These are phyloP conservation scores for Andrena chrysosceles DNA, from an alignment of 2,888 invertebrate species.

Conservation along the genomic window DNA sequence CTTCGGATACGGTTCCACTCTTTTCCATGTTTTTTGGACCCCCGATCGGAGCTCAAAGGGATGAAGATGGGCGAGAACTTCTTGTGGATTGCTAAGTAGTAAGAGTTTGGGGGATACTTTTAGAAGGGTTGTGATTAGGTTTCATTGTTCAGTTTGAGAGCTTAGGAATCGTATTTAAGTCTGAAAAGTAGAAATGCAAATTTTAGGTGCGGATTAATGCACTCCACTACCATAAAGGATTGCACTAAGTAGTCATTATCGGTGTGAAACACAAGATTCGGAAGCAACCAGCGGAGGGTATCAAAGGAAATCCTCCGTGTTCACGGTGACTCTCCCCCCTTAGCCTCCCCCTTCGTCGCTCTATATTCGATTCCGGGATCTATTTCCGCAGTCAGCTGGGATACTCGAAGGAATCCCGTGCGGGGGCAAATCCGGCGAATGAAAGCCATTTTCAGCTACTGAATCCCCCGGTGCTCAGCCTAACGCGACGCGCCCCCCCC, in stretches of 20 bases:
- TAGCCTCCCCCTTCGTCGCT: background rate
- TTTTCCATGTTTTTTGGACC: too few species aligned
- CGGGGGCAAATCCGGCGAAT: conserved; percentile 54
- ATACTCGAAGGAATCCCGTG: conserved; percentile 38
- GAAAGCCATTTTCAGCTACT: conserved; percentile 58
- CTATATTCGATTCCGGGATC: conserved; percentile 46
- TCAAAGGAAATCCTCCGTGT: background rate
- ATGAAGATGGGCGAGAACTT: background rate
- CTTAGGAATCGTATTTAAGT: too few species aligned
- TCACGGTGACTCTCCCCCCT: conserved; percentile 2
- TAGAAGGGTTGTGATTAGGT: background rate
- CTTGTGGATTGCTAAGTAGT: background rate
- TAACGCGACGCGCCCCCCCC: conserved; percentile 23
- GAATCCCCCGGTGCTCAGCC: conserved; percentile 49
- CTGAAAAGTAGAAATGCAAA: background rate
- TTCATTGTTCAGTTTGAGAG: too few species aligned
- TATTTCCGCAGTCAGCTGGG: conserved; percentile 50
- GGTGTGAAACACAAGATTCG: background rate
- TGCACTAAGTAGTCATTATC: too few species aligned
- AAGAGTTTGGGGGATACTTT: background rate
- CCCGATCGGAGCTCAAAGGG: background rate
- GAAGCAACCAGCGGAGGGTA: background rate
- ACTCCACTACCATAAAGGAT: too few species aligned
- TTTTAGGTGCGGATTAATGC: background rate
- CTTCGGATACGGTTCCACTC: too few species aligned